A percentile compares a stretch with the other conserved stretches of the same genome.
Conservation (phyloP, 2,888 invertebrate genomes). For the Daptonema setosum region DNA sequence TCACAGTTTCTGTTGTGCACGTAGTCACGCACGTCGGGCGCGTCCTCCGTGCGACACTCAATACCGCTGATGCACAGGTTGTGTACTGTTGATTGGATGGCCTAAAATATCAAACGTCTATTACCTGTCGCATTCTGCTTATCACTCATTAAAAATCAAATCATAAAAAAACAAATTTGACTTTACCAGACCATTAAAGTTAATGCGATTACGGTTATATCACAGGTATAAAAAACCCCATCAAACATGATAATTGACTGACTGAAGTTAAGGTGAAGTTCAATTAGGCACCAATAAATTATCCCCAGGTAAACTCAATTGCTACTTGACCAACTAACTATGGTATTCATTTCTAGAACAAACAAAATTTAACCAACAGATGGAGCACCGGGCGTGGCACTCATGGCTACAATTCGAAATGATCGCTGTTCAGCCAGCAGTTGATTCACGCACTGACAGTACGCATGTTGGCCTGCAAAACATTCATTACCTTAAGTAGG, state of each 20-base stretch:
- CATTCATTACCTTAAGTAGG: too few relatives aligned
- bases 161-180: too few relatives aligned
- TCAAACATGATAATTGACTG: too few relatives aligned
- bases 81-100: slow-evolving; percentile 45
- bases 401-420: slow-evolving; percentile 64
- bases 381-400: slow-evolving; percentile 62
- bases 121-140: too few relatives aligned
- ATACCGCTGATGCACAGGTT: slow-evolving; percentile 65
- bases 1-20: slow-evolving; percentile 54
- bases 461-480: slow-evolving; percentile 78
- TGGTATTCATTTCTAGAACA: slow-evolving; percentile 38
- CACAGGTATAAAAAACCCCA: too few relatives aligned
- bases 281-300: too few relatives aligned
- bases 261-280: too few relatives aligned
- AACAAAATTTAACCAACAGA: background rate
- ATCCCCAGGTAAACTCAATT: background rate
- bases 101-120: too few relatives aligned
- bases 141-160: too few relatives aligned
- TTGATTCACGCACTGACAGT: slow-evolving; percentile 49
- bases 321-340: slow-evolving; percentile 54
- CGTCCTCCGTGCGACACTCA: slow-evolving; percentile 64
- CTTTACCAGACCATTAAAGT: too few relatives aligned
- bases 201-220: too few relatives aligned
- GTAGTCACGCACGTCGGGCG: slow-evolving; percentile 59
- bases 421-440: slow-evolving; percentile 28